Evolutionary conservation across 2,113 vertebrate species (phyloP).

Genomic region (Notechis scutatus): DNA sequence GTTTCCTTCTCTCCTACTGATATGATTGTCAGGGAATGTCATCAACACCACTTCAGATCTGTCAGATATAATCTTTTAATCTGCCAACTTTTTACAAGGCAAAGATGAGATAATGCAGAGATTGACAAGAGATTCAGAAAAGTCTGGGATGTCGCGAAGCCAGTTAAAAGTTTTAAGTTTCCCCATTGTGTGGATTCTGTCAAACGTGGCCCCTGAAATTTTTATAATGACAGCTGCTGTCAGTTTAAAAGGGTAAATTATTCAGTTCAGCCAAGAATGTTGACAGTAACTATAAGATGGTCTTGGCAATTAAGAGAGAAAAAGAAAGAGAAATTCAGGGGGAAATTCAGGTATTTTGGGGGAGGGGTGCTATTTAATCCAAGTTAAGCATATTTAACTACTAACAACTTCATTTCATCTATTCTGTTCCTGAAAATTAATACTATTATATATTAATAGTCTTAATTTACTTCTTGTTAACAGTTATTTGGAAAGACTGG

Average conservation of each 20-base stretch:
- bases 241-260: constrained; percentile 66
- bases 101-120: constrained; percentile 65
- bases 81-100: constrained; percentile 64
- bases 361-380: constrained; percentile 29
- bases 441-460: neutral
- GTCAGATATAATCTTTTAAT: constrained; percentile 72
- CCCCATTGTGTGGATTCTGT: constrained; percentile 59
- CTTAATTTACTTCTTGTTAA: neutral
- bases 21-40: constrained; percentile 52
- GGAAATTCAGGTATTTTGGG: constrained; percentile 29
- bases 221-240: constrained; percentile 69
- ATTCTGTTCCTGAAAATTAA: neutral
- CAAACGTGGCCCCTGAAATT: constrained; percentile 60
- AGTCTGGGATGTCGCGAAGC: constrained; percentile 59
- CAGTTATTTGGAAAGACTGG: neutral
- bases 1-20: constrained; percentile 23
- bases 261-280: constrained; percentile 58
- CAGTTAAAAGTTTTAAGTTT: constrained; percentile 64
- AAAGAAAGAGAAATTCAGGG: constrained; percentile 25
- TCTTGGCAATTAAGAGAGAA: constrained; percentile 34
- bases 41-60: constrained; percentile 67
- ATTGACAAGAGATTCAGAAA: constrained; percentile 65
- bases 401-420: neutral
- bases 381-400: constrained; percentile 3
- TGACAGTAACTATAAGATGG: constrained; percentile 54